Conservation (phyloP, 2,888 invertebrate species). For the Peribatodes rhomboidaria region DNA sequence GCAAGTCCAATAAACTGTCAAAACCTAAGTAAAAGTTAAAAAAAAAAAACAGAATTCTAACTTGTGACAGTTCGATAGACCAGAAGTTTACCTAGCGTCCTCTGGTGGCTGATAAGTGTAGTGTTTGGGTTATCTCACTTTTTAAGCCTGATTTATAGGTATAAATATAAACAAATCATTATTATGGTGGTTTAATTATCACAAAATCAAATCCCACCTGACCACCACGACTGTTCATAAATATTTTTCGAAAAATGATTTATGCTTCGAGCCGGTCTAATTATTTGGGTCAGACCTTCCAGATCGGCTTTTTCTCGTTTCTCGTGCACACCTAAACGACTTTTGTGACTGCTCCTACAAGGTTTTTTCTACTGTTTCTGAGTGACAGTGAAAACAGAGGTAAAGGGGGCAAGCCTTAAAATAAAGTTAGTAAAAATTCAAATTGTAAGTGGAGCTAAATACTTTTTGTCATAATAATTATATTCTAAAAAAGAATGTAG, state of each 20-base stretch:
- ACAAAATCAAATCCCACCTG: conserved; percentile 41
- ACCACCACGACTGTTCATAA: conserved; percentile 77
- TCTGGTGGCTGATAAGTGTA: too few relatives aligned
- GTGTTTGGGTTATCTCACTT: too few relatives aligned
- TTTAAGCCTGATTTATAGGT: neutral
- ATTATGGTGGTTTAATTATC: neutral
- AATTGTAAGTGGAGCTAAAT: too few relatives aligned
- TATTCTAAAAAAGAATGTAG: too few relatives aligned
- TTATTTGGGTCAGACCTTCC: conserved; percentile 75
- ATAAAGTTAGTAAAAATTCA: too few relatives aligned
- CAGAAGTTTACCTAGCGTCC: too few relatives aligned
- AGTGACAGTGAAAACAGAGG: neutral
- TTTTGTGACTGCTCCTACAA: neutral
- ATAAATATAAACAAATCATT: neutral
- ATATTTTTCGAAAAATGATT: conserved; percentile 78
- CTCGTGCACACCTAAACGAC: conserved; percentile 11
- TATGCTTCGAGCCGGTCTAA: conserved; percentile 74
- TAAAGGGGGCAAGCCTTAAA: too few relatives aligned
- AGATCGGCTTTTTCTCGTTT: conserved; percentile 67
- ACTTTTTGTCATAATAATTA: too few relatives aligned
- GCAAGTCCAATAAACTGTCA: too few relatives aligned
- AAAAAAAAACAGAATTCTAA: too few relatives aligned
- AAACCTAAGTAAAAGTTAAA: too few relatives aligned
- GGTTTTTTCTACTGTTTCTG: neutral
- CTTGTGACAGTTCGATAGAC: too few relatives aligned